phyloP scores from a whole-genome alignment of 2,113 vertebrate genomes.

The Trogon melanurus region DNA sequence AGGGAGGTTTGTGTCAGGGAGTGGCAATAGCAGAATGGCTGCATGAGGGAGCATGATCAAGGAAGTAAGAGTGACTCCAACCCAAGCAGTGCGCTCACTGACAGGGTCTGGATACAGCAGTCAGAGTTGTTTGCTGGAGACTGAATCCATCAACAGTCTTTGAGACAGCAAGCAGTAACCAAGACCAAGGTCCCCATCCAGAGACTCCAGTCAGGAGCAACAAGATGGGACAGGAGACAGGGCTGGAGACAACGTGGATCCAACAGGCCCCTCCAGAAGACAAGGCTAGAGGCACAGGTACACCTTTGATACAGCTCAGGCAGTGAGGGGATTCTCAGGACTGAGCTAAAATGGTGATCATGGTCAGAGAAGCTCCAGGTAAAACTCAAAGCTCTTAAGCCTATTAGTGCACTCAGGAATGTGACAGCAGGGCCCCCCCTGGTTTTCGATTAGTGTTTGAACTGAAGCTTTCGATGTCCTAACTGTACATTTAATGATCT shows the following conservation, averaged over 20 bases:
- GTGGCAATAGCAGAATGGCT: neutral
- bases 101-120: neutral
- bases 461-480: neutral
- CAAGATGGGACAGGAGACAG: neutral
- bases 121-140: neutral
- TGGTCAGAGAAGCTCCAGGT: neutral
- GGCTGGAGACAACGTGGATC: neutral
- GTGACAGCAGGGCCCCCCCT: neutral
- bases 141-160: neutral
- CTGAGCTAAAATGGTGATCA: neutral
- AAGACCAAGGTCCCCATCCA: neutral
- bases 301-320: neutral
- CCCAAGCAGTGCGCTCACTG: neutral
- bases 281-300: neutral
- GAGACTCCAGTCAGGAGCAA: neutral
- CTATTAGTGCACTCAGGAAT: fast-evolving
- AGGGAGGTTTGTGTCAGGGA: neutral
- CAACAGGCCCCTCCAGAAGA: neutral
- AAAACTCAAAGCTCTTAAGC: neutral
- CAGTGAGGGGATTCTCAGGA: neutral
- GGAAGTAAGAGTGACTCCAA: neutral
- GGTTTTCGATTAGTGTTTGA: neutral
- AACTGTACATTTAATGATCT: neutral
- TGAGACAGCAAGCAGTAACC: neutral
- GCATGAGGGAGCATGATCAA: neutral